Conservation (phyloP, 92 coral and sea anemone genomes). For the Metridium senile region DNA sequence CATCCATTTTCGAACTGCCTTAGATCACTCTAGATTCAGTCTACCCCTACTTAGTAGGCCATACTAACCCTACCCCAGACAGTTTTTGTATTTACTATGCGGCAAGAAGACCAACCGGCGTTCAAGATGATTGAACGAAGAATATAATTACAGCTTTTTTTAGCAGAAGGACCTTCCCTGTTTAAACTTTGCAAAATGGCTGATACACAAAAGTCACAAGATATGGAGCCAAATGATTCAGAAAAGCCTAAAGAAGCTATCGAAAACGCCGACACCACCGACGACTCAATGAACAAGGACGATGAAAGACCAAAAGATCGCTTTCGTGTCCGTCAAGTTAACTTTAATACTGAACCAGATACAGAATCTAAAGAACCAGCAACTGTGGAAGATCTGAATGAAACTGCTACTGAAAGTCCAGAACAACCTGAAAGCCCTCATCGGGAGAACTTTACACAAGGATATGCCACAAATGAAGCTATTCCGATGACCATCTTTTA, state of each 20-base stretch:
- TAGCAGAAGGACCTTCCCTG: too few species aligned
- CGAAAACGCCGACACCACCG: neutral
- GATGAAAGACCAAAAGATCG: constrained; percentile 28
- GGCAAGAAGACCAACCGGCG: too few species aligned
- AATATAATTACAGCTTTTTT: too few species aligned
- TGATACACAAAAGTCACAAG: neutral
- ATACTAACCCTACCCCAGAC: too few species aligned
- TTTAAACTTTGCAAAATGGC: neutral
- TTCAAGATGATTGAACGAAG: too few species aligned
- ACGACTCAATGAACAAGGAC: neutral
- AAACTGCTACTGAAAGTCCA: constrained; percentile 6
- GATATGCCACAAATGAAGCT: constrained; percentile 90
- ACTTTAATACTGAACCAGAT: neutral
- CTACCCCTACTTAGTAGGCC: too few species aligned
- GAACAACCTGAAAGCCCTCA: constrained; percentile 49
- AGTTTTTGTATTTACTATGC: too few species aligned
- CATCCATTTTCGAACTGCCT: too few species aligned
- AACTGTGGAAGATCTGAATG: neutral
- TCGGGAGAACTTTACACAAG: constrained; percentile 64
- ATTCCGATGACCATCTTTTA: constrained; percentile 97
- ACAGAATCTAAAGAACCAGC: constrained; percentile 11
- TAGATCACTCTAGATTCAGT: too few species aligned
- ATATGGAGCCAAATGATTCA: neutral
- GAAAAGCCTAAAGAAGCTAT: neutral
- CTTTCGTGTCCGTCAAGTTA: constrained; percentile 38